phyloP scores from a whole-genome alignment of 35 echinoderm and acorn worm species.

The Ptychodera flava region DNA sequence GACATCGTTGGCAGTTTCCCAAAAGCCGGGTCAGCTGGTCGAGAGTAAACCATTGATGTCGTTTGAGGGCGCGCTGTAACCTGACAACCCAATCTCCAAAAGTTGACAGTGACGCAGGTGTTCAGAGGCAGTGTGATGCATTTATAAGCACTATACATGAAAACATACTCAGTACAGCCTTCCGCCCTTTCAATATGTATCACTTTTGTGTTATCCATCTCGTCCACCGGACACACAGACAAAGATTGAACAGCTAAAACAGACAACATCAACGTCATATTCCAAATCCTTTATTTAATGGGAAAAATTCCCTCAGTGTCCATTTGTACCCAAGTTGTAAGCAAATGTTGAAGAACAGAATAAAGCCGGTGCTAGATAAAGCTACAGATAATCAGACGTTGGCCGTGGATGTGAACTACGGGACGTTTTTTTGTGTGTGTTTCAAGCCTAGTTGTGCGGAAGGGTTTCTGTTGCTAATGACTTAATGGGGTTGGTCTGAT shows the following conservation, averaged over 20 bases:
- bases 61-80: not conserved
- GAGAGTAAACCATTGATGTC: not conserved
- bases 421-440: too few relatives aligned
- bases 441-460: not conserved
- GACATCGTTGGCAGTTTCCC: not conserved
- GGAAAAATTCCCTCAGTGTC: too few relatives aligned
- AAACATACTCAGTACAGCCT: not conserved
- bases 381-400: too few relatives aligned
- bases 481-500: not conserved
- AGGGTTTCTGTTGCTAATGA: not conserved
- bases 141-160: slow-evolving; percentile 1
- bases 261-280: not conserved
- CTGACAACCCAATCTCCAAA: not conserved
- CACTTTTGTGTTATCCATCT: not conserved
- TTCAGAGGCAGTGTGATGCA: not conserved
- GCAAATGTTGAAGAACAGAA: too few relatives aligned
- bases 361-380: too few relatives aligned
- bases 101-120: not conserved
- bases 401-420: too few relatives aligned
- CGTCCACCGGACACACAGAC: not conserved
- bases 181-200: not conserved
- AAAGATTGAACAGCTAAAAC: not conserved
- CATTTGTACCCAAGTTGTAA: too few relatives aligned
- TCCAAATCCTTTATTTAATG: not conserved
- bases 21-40: not conserved